These are phyloP conservation scores for Drosophila setifemur DNA, from an alignment of 1,140 invertebrate genomes.

Conservation along the genomic window DNA sequence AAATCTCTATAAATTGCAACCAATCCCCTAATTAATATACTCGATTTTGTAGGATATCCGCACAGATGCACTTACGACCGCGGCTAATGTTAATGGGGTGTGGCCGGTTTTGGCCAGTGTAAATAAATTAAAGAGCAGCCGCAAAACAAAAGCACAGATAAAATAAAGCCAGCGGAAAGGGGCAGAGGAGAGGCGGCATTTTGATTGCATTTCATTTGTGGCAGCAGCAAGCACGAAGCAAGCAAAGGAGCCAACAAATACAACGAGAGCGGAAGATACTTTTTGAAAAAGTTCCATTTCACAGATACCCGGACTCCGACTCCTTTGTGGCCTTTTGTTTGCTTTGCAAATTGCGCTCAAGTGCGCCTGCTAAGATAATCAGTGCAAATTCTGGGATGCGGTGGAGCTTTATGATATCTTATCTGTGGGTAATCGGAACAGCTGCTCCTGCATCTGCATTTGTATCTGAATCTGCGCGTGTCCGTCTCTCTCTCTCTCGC, in stretches of 20 bases:
- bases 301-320: too few relatives aligned
- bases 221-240: neutral
- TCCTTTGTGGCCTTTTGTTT: conserved; percentile 63
- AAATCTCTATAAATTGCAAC: neutral
- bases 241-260: neutral
- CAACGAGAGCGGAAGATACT: too few relatives aligned
- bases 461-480: conserved; percentile 3
- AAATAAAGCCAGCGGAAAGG: neutral
- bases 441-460: conserved; percentile 35
- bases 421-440: conserved; percentile 52
- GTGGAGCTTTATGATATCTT: conserved; percentile 64
- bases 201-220: conserved; percentile 76
- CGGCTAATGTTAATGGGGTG: conserved; percentile 65
- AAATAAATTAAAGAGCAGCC: conserved; percentile 76
- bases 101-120: conserved; percentile 71
- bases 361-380: conserved; percentile 17
- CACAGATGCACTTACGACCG: conserved; percentile 28
- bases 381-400: neutral
- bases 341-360: conserved; percentile 71
- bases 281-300: too few relatives aligned
- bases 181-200: conserved; percentile 47
- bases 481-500: too few relatives aligned
- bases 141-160: conserved; percentile 60
- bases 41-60: neutral
- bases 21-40: neutral